Percentiles rank a stretch among this genome's conserved stretches.
These are phyloP conservation scores for Panagrolaimus sp. DNA, from an alignment of 1,140 invertebrate genomes.

Conservation along the genomic window DNA sequence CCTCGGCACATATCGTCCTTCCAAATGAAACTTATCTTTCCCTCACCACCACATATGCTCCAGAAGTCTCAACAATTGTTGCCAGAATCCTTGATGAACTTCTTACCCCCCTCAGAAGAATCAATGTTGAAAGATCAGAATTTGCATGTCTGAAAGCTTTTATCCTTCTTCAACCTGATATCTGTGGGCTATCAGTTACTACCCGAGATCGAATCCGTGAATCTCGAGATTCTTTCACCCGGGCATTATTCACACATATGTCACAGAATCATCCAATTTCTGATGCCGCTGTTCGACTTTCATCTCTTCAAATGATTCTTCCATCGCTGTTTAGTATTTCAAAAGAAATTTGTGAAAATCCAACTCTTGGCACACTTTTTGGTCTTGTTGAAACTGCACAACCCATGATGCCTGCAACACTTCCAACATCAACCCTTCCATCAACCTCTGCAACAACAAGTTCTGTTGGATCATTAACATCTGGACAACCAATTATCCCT, in stretches of 20 bases:
- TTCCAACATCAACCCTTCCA: background rate
- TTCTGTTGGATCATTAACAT: background rate
- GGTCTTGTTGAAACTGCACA: constrained; percentile 41
- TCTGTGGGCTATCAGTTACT: constrained; percentile 35
- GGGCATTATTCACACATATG: constrained; percentile 49
- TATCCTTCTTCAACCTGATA: constrained; percentile 43
- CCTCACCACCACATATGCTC: constrained; percentile 36
- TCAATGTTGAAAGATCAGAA: constrained; percentile 43
- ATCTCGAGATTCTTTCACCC: constrained; percentile 44
- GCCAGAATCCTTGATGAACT: constrained; percentile 47
- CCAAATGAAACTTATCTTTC: constrained; percentile 47
- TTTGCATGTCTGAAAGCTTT: constrained; percentile 48
- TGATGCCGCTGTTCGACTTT: constrained; percentile 47
- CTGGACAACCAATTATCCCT: background rate
- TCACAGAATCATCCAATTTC: constrained; percentile 23
- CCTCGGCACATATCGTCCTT: constrained; percentile 39
- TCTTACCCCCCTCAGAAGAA: constrained; percentile 41
- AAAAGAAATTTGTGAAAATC: constrained; percentile 34
- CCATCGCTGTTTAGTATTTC: constrained; percentile 41
- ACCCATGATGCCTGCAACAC: background rate
- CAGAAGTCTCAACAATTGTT: constrained; percentile 30
- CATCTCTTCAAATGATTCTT: constrained; percentile 48
- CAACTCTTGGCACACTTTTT: constrained; percentile 41
- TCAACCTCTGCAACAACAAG: background rate
- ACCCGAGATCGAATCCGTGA: constrained; percentile 46